Evolutionary conservation across 1,140 invertebrate genomes (phyloP), one percentile per base, ranked within the genome.

Genomic region (Whitmania pigra): DNA sequence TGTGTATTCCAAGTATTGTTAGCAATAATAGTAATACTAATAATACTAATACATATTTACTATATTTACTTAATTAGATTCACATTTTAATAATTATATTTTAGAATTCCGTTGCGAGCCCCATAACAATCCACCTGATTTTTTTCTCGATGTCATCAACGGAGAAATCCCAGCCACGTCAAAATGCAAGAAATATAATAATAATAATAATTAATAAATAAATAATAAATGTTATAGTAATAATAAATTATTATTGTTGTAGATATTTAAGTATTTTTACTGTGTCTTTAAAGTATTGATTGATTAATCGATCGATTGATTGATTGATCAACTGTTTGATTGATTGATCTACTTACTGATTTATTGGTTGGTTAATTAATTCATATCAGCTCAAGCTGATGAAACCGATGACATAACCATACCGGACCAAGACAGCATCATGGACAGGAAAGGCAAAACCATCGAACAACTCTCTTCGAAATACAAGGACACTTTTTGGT

Each of bases 51-150:
- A 36, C 31, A 36, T 49, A 49, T 49, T 49, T 11, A 49, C 13
- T 49, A 49, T 49, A 49, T 49, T 49, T 15, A 49, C 15, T 15
- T 49, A 15, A 49, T 36, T 63, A 22, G 11, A 25, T 1, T 63
- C 2, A 11, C 2, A 22, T 15, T 63, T 63, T 2, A 18, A 13
- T 63, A 13, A 63, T 63, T 63, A 22, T 18, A 2, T 72, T 76
- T 17, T 69, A 81, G 81, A 80, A 66, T 82, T 78, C 73, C 29
- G 72, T 13, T 79, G 78, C 75, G 80, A 82, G 71, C 76, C 77
- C 71, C 79, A 81, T 72, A 80, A 82, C 71, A 82, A 82, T 63
- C 81, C 81, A 15, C 71, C 71, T 15, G 71, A 71, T 53, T 71
- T 71, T 20, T 71, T 71, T n/a, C 55, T 71, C 11, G 71, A 71